These are phyloP conservation scores for Monodelphis domestica DNA, from an alignment of 2,797 vertebrate genomes.

Conservation along the genomic window DNA sequence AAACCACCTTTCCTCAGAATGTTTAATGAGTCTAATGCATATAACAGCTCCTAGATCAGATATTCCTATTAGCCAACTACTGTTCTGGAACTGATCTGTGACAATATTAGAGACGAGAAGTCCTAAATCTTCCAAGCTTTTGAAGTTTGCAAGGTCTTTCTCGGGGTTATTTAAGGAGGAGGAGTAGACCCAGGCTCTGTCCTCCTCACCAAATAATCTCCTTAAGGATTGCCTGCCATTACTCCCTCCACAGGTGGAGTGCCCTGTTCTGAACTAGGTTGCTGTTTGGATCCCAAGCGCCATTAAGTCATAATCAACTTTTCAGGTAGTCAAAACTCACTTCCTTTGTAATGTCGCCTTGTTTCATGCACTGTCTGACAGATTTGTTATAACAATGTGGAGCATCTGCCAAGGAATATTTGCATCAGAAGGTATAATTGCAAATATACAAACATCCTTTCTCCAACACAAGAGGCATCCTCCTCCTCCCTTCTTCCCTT, in stretches of 20 bases:
- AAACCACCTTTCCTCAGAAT: neutral
- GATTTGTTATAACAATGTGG: neutral
- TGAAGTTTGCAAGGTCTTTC: neutral
- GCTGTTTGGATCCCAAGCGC: neutral
- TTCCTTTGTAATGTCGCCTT: neutral
- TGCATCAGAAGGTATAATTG: neutral
- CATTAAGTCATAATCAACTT: neutral
- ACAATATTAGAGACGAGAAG: neutral
- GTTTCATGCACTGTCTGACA: neutral
- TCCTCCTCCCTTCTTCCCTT: neutral
- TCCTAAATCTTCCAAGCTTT: neutral
- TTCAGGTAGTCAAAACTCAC: neutral
- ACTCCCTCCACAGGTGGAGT: no score
- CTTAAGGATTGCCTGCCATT: neutral
- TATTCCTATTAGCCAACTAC: neutral
- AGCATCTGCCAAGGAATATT: neutral
- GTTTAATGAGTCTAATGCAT: neutral
- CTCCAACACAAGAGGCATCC: neutral
- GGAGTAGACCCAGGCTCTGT: neutral
- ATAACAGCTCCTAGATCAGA: neutral
- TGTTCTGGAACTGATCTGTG: neutral
- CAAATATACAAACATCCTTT: neutral
- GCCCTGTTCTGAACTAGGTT: neutral
- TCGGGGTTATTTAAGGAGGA: neutral
- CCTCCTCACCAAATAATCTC: neutral